Base-by-base conservation (phyloP, 2,113 vertebrate species). In the Neomonachus schauinslandi region DNA sequence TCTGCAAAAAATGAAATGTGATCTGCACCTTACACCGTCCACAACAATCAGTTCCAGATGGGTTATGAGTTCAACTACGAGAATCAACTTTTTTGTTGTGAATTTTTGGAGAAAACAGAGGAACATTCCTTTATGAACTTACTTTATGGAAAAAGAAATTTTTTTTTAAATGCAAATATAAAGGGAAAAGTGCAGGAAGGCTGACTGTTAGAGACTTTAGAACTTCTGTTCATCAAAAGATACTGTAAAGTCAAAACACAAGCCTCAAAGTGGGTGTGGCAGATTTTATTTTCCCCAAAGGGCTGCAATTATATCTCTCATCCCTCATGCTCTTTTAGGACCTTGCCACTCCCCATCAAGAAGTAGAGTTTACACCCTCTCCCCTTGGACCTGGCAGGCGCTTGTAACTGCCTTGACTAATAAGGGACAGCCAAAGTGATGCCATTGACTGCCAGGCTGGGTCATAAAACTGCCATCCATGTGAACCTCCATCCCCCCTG, bases 91-190 rank as follows among this genome's bases (percentile, higher is more conserved):
- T 63, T 67, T 89, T 82, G 31, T 59, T 31, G 67, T 59, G 95
- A 55, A 80, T 69, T 88, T 92, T 81, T 67, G 51, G 74, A 91
- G 49, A 88, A 90, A 91, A 55, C 57, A 85, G 12, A 46, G 59
- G 39, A 39, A 71, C 21, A 31, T 67, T 93, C 31, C 81, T 95
- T 96, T 93, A 79, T 63, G 77, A 96, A 91, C 8, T 36, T 91
- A 24, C 72, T 76, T 76, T 76, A 18, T 16, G 42, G 22, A 94
- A 57, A 14, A 63, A 88, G 69, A n/a, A 7, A 53, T 80, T 88
- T 14, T 14, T 31, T 14, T n/a, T n/a, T n/a, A 79, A 74, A 79
- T 88, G 28, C n/a, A 92, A 65, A 85, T 69, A 55, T n/a, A n/a
- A 67, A 63, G 13, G 39, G 22, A 28, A 57, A 39, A 26, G 9